Base-by-base conservation (phyloP, 2,113 vertebrate species). In the Lophura nycthemera region DNA sequence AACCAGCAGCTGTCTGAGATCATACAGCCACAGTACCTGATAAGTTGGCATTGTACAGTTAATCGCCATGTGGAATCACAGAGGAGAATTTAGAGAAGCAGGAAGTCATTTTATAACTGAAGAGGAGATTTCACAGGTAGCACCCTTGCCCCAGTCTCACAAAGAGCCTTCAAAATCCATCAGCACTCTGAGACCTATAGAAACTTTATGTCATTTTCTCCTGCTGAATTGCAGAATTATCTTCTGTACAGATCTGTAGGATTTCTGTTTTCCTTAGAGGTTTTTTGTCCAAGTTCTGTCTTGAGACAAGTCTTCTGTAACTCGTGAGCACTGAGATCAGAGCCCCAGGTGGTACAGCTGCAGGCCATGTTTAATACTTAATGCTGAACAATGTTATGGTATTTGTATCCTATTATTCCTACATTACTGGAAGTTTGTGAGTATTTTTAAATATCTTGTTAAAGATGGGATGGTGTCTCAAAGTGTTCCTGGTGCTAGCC, bases 291-390 rank as follows among this genome's bases (percentile, higher is more conserved):
- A 88, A 75, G 64, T 92, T 78, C 79, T 67, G 59, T 5, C 42
- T 86, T 42, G 43, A 93, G 25, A 91, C 64, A 83, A 86, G 42
- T 85, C 73, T 93, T 85, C 77, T 64, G 79, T 83, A 90, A 92
- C 82, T 91, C 86, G 82, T 74, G 82, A 95, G 74, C 88, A 67
- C 89, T 86, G 72, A 80, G 93, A 96, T 93, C 92, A 95, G 89
- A 96, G 79, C 76, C 63, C 34, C 90, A 78, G 92, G 96, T 96
- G 88, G 76, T 93, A 90, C 56, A 71, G 90, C 95, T 96, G 70
- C 76, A 92, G 94, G 95, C 90, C 84, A 64, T 94, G 73, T 96
- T 97, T 96, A 96, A 97, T 96, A 94, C 84, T 95, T 96, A 95
- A 96, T 93, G 64, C 70, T 69, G 73, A 95, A 91, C 95, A 90